A percentile compares a stretch with the other conserved stretches of the same genome.
phyloP scores from a whole-genome alignment of 2,113 vertebrate species.

The Paraplagusia blochii region DNA sequence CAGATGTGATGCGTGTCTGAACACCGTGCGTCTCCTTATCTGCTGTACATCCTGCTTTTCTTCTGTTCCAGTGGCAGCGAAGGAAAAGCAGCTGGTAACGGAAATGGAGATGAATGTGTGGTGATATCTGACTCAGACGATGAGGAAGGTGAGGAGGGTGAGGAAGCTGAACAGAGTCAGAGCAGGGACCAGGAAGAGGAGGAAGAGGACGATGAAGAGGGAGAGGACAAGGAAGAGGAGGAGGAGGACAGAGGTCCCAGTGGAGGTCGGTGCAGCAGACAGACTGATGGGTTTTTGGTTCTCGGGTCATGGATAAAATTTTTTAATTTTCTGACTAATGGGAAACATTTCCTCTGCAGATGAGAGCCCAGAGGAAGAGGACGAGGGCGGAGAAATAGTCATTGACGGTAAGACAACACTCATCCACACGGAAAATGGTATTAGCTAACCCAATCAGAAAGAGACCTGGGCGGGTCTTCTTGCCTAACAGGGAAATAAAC shows the following conservation, averaged over 20 bases:
- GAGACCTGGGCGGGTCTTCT: too few species aligned
- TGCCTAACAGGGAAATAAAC: too few species aligned
- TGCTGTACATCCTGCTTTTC: not conserved
- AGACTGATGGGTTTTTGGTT: not conserved
- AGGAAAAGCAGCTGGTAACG: constrained; percentile 60
- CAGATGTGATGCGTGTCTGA: constrained; percentile 25
- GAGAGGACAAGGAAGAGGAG: constrained; percentile 35
- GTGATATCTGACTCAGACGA: constrained; percentile 81
- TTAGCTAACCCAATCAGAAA: too few species aligned
- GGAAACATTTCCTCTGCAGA: constrained; percentile 61
- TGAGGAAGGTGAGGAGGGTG: constrained; percentile 55
- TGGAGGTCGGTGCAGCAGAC: constrained; percentile 47
- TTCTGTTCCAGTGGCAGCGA: constrained; percentile 46
- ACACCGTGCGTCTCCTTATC: not conserved
- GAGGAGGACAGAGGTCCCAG: constrained; percentile 38
- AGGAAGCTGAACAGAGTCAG: constrained; percentile 43
- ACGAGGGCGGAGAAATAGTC: constrained; percentile 66
- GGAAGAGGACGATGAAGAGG: constrained; percentile 23
- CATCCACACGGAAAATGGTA: too few species aligned
- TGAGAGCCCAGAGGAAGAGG: constrained; percentile 68
- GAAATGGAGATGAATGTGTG: constrained; percentile 76
- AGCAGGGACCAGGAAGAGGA: constrained; percentile 52
- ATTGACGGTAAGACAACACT: constrained; percentile 70
- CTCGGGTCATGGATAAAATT: not conserved
- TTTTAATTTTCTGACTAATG: constrained; percentile 8